These are phyloP conservation scores for Progne subis DNA, from an alignment of 2,113 vertebrate species.

Conservation along the genomic window DNA sequence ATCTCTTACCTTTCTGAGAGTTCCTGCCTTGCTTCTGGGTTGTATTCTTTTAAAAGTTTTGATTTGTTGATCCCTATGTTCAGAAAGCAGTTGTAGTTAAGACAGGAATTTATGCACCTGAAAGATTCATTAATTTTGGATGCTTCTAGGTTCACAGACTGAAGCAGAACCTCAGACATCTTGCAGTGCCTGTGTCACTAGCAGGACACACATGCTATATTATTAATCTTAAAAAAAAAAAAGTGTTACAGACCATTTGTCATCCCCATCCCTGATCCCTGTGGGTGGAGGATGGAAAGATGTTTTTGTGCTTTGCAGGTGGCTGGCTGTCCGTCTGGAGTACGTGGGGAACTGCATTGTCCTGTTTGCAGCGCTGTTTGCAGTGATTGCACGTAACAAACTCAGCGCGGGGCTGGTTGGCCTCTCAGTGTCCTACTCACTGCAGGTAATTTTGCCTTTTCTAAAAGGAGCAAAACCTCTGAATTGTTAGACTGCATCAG, in stretches of 20 bases:
- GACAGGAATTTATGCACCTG: not conserved
- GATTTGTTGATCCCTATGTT: not conserved
- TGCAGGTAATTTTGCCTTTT: slow-evolving; percentile 81
- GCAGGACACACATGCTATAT: not conserved
- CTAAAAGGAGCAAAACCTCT: not conserved
- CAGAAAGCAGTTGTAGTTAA: not conserved
- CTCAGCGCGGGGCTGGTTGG: slow-evolving; percentile 91
- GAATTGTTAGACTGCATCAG: not conserved
- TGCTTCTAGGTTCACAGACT: not conserved
- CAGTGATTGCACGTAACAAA: slow-evolving; percentile 83
- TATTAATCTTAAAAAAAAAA: not conserved
- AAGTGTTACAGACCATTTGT: not conserved
- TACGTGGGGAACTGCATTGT: slow-evolving; percentile 93
- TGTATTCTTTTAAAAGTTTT: not conserved
- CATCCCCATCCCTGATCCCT: not conserved
- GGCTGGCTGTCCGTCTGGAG: slow-evolving; percentile 92
- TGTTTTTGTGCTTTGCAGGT: slow-evolving; percentile 71
- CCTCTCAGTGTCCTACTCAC: slow-evolving; percentile 90
- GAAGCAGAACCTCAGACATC: not conserved
- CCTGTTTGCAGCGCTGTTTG: slow-evolving; percentile 87
- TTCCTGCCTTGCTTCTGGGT: not conserved
- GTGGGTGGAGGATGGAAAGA: not conserved
- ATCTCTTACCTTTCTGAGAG: not conserved
- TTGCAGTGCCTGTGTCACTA: not conserved
- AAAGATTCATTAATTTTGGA: not conserved